These are phyloP conservation scores for Centropus bengalensis DNA, from an alignment of 2,113 vertebrate genomes.

Conservation along the genomic window DNA sequence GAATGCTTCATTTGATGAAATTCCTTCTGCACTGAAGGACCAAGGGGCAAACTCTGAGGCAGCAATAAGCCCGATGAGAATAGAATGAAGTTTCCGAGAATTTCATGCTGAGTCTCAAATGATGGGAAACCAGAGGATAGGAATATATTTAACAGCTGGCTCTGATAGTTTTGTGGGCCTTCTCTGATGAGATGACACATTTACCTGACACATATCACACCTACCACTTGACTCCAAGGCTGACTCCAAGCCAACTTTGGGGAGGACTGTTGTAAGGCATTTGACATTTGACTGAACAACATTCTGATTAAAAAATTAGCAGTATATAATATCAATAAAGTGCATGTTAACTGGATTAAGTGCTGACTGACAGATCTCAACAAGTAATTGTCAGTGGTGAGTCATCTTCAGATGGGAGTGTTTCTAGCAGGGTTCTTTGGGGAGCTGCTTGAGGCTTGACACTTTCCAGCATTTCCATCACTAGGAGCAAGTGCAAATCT, in stretches of 20 bases:
- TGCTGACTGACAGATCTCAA: constrained; percentile 22
- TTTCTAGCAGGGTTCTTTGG: constrained; percentile 10
- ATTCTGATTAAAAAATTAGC: constrained; percentile 53
- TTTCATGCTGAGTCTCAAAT: neutral
- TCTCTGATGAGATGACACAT: neutral
- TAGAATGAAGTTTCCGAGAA: neutral
- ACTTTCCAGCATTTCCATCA: neutral
- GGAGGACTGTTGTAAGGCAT: constrained; percentile 37
- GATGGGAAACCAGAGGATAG: neutral
- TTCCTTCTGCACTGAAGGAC: neutral
- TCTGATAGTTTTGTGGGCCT: neutral
- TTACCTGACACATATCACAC: constrained; percentile 26
- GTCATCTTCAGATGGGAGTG: constrained; percentile 19
- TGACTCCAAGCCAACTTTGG: constrained; percentile 16
- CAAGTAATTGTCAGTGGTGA: constrained; percentile 26
- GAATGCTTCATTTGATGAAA: neutral
- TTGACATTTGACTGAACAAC: neutral
- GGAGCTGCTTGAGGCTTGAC: constrained; percentile 24
- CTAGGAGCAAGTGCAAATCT: constrained; percentile 39
- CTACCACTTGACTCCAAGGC: constrained; percentile 31
- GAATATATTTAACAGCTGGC: neutral
- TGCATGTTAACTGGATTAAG: neutral
- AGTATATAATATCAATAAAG: constrained; percentile 35
- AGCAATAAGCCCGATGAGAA: neutral
- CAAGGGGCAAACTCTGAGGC: neutral